Evolutionary conservation across 2,797 vertebrate species (phyloP), one percentile per base, ranked within the genome.

Genomic region (Pipistrellus pipistrellus): DNA sequence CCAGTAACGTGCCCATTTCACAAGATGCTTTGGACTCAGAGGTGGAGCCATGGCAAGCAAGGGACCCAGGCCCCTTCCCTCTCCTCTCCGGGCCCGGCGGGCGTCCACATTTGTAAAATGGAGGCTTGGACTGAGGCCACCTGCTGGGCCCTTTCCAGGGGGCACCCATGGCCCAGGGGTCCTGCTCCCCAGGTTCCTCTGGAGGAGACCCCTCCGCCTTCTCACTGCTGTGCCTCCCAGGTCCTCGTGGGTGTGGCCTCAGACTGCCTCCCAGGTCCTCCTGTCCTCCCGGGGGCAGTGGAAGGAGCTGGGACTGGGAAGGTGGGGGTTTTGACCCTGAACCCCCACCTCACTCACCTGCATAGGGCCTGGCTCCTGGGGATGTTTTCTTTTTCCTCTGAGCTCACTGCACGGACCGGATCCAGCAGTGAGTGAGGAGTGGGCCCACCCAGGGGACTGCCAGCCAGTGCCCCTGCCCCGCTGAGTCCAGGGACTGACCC

Each of bases 261-360:
- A 25, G 48, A 6, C 38, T 21, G 20, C 77, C 59, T 77, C 55
- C 48, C 59, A 8, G 35, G n/a, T 18, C 5, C 21, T 6, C 21
- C 6, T 17, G 20, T 62, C 68, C n/a, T 95, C 27, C 51, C 38
- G 32, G 23, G 17, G 4, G 44, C 12, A 11, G 53, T 81, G 85
- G 44, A 80, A 68, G 62, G n/a, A 57, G 38, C 51, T 59, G 62
- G 57, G 3, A n/a, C 35, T 51, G 6, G 3, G 71, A 83, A 69
- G 72, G 48, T 44, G 12, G 30, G 13, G 8, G 21, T 30, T 27
- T 20, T 68, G 32, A 55, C n/a, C 27, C 17, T 20, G 44, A 23
- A 8, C 2, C 35, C 21, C 62, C 6, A 51, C 59, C 23, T n/a
- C 25, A 9, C 48, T 55, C 30, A 2, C 25, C 9, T 1, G 0